Conservation (phyloP, 2,888 invertebrate species). For the Sphinx pinastri region DNA sequence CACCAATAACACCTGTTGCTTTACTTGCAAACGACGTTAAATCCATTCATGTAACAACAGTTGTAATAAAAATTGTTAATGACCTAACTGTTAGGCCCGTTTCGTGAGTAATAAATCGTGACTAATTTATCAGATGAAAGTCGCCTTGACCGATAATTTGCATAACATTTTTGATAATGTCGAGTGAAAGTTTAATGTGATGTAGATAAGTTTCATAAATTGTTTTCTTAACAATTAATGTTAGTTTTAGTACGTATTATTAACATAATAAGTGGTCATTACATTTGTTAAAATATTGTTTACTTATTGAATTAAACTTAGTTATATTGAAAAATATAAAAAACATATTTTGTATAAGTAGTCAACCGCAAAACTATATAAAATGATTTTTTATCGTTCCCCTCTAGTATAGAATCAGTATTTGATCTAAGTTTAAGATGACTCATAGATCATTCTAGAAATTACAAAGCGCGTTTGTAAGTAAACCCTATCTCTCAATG, state of each 20-base stretch:
- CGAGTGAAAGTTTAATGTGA: background rate
- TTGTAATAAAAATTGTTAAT: constrained; percentile 11
- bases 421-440: no score
- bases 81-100: constrained; percentile 1
- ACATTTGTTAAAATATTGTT: no score
- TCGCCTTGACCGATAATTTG: constrained; percentile 18
- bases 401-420: no score
- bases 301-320: no score
- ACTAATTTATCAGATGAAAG: constrained; percentile 25
- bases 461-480: constrained; percentile 3
- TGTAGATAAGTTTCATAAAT: background rate
- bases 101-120: constrained; percentile 19
- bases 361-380: no score
- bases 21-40: constrained; percentile 35
- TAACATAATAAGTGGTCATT: no score
- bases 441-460: no score
- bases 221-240: background rate
- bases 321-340: no score
- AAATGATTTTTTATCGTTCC: no score
- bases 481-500: background rate
- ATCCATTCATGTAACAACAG: constrained; percentile 7
- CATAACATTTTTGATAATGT: constrained; percentile 6
- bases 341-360: no score
- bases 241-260: background rate
- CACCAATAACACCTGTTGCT: constrained; percentile 36